Base-by-base conservation (phyloP, 1,140 invertebrate genomes). In the Pseudomyrmex cubaensis region DNA sequence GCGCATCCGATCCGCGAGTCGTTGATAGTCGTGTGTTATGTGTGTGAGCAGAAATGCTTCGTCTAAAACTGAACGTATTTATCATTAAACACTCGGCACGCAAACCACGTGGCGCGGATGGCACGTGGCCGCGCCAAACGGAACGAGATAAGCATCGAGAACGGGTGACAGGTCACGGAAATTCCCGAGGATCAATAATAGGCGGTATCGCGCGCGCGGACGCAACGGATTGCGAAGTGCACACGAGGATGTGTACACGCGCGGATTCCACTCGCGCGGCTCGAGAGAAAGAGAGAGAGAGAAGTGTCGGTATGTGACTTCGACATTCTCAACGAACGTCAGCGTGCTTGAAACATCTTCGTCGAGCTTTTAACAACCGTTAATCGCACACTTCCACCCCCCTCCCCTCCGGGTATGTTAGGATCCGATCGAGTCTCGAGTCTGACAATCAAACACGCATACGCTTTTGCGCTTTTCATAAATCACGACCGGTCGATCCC, bases 401-500 rank as follows among this genome's bases (percentile, higher is more conserved):
- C 61, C 20, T 0, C 20, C 20, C 0, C 20, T 0, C 20, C 20
- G 20, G 61, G 25, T 64, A 67, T 72, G 61, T 80, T 70, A 70
- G 76, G 66, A 59, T 59, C 64, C 15, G 52, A 52, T 66, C 54
- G 76, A 54, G 35, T 69, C 50, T 48, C 25, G 12, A 35, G 5
- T 35, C 76, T 72, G 76, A 72, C 76, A 80, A 80, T 80, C 63
- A 62, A 67, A 67, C 48, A 46, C 66, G 66, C 74, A 46, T 22
- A n/a, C 17, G 50, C 63, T 61, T 83, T 44, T 44, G 54, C 82
- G 73, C 76, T 15, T 80, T 80, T 54, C 76, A 80, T 80, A 80
- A 80, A 80, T 80, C 76, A 80, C 76, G 64, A 12, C 64, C 17
- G 76, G 20, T 57, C 76, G 76, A 80, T 80, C 76, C 50, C 54